Base-by-base conservation (phyloP, 2,888 invertebrate species). In the Erannis defoliaria region DNA sequence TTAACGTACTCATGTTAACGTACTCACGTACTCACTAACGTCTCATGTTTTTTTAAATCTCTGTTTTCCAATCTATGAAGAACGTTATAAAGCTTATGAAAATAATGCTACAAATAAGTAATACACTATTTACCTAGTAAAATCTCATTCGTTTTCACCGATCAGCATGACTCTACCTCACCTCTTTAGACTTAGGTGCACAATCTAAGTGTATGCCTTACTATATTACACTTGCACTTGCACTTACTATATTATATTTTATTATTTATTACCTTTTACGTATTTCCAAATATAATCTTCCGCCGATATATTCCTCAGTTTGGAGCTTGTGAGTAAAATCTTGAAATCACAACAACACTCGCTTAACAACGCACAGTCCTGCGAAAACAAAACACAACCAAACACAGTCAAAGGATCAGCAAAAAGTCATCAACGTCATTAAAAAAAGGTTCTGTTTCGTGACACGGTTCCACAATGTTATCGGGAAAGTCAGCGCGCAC, bases 261-360 rank as follows among this genome's bases (percentile, higher is more conserved):
- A 19, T 5, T 10, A 23, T 12, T 53, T 69, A 87, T 79, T 84
- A 91, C 92, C 92, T 90, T 89, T 89, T 74, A 91, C 83, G 82
- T 90, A 90, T 87, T 86, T 89, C 88, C 91, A 90, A 84, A 91
- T 84, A 75, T 85, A 89, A 78, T 87, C 84, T 79, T 88, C 88
- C 68, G 81, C 81, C 76, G 87, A 81, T 77, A 89, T 81, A 85
- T 88, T 89, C 90, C 91, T 88, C 90, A 91, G 89, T 85, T 90
- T 91, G 87, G 76, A 80, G 80, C 75, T 73, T 77, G 78, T 82
- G 75, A 80, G 80, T 75, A 78, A 82, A 85, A 86, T 78, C 78
- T 83, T 81, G 76, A 79, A 79, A 81, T 84, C 88, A 88, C 82
- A 71, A 76, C 76, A 80, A 80, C 87, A 88, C 87, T 82, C 75